Evolutionary conservation across 30 jellyfish, hydroid and myxozoan species (phyloP), one percentile per base, ranked within the genome.

Genomic region (Aurelia sp.): DNA sequence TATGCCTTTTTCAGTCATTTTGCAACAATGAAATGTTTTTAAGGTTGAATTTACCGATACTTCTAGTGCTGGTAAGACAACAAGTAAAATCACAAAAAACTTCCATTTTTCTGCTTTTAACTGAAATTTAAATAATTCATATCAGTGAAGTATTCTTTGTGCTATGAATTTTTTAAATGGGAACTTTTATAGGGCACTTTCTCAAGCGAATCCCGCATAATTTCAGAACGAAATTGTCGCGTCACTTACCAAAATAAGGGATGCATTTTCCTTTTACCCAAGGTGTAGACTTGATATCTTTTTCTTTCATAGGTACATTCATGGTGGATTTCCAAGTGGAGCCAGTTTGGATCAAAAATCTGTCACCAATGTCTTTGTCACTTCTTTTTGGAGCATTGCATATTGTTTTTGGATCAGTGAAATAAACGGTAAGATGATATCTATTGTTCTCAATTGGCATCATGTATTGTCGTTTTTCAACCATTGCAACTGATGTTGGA

Each of bases 211-310:
- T 1, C 33, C 33, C 33, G 1, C 33, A 27, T 27, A 27, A 27
- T 27, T 27, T 27, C 33, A 27, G 33, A 27, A 27, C 33, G 33
- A 2, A 27, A 27, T 27, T 27, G 33, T 27, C 50, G 10, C 0
- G 13, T 27, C 51, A 41, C 83, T 66, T 48, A 81, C 96, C 96
- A 66, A 78, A 37, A n/a, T 31, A 17, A 22, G 75, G 73, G 12
- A 77, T 53, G 40, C 84, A 88, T 50, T 71, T 88, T 61, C 91
- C 96, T 41, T 55, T 60, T 20, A 79, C 91, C 96, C 91, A 79
- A 13, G 37, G 30, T 1, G 87, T 88, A 5, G 81, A 23, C 17
- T 18, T 59, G 21, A 77, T 65, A 4, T 63, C 81, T 7, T 67
- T 33, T 68, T 86, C 81, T 16, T 75, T 35, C 20, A 64, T 63